Conservation (phyloP, 1,140 invertebrate genomes). For the Phocides pigmalion region DNA sequence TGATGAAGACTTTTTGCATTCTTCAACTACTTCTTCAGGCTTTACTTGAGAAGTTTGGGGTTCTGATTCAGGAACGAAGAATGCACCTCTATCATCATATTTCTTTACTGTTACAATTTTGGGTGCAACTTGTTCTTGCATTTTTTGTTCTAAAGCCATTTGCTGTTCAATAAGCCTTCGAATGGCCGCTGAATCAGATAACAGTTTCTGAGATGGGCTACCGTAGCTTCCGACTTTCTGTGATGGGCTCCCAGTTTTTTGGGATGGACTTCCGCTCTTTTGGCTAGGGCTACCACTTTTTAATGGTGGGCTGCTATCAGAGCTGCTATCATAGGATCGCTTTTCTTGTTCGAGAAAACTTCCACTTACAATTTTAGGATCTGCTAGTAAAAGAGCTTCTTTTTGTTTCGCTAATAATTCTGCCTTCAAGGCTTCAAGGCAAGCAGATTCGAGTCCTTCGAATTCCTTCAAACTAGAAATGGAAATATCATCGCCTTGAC, state of each 20-base stretch:
- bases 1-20: slow-evolving; percentile 72
- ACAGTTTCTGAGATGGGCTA: slow-evolving; percentile 80
- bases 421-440: slow-evolving; percentile 91
- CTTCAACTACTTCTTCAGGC: slow-evolving; percentile 60
- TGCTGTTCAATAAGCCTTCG: slow-evolving; percentile 81
- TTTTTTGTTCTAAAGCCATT: slow-evolving; percentile 75
- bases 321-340: slow-evolving; percentile 79
- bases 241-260: slow-evolving; percentile 78
- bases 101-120: slow-evolving; percentile 80
- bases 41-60: slow-evolving; percentile 55
- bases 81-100: slow-evolving; percentile 78
- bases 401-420: slow-evolving; percentile 94
- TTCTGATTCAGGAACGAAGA: slow-evolving; percentile 76
- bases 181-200: slow-evolving; percentile 75
- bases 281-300: slow-evolving; percentile 77
- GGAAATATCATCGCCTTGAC: slow-evolving; percentile 94
- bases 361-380: slow-evolving; percentile 85
- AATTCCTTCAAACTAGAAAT: slow-evolving; percentile 97
- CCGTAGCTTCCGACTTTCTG: slow-evolving; percentile 82
- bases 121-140: slow-evolving; percentile 69
- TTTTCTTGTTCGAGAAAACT: slow-evolving; percentile 83
- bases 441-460: slow-evolving; percentile 95
- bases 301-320: slow-evolving; percentile 80
- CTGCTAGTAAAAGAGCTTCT: slow-evolving; percentile 89
- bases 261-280: slow-evolving; percentile 79